Base-by-base conservation (phyloP, 2,888 invertebrate genomes). In the Athrips mouffetella region DNA sequence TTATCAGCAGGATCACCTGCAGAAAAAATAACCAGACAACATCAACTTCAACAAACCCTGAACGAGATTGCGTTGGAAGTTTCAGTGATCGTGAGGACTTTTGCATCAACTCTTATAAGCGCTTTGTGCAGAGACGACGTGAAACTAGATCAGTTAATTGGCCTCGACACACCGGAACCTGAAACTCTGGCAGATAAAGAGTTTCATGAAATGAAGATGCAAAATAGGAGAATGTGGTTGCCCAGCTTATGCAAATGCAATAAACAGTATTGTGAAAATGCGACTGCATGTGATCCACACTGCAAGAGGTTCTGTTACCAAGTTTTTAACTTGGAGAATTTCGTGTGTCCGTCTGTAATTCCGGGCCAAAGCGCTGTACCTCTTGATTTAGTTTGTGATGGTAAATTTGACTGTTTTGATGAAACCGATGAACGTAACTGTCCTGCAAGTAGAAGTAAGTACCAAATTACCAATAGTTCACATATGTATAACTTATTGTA, bases 331-430 rank as follows among this genome's bases (percentile, higher is more conserved):
- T 62, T 87, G 45, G 55, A 57, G 11, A 65, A 63, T 29, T 80
- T 71, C 72, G 53, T 52, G n/a, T 87, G 87, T 53, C 55, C 65
- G 40, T 67, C 80, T 5, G 49, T 75, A 3, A 64, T 61, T 13
- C 20, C 20, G 25, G 65, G 63, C 0, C 56, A 59, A 1, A 56
- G 55, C 10, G 63, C 62, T 37, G 60, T 86, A 5, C 44, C 73
- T 1, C 41, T 86, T 10, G 67, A 76, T 54, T 53, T 59, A 1
- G 39, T 86, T 30, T 86, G 87, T 54, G 84, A 87, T 51, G 86
- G 87, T 0, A 85, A 82, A 73, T 52, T 74, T 11, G 87, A 87
- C 50, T 87, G 87, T 55, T 70, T 61, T 45, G 82, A 85, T 57
- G 76, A 80, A 60, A 65, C 70, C 21, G 87, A 87, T 58, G 87